Base-by-base conservation (phyloP, 1,140 invertebrate genomes). In the Conus ventricosus region DNA sequence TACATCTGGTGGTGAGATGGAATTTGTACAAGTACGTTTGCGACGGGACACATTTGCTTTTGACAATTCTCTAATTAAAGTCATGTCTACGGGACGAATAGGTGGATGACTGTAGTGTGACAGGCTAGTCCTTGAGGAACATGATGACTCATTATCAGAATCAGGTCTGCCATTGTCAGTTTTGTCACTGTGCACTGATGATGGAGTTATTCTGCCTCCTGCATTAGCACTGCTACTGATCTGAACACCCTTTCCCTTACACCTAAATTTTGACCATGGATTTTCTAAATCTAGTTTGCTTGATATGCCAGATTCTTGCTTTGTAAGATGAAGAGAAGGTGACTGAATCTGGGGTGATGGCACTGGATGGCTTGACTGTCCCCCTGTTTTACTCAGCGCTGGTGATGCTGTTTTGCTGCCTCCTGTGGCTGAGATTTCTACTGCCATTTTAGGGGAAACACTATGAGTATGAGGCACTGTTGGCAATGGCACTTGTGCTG, bases 11-110 rank as follows among this genome's bases (percentile, higher is more conserved):
- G 78, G 78, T 39, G 81, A 63, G 20, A 75, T n/a, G 3, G 81
- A 63, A 27, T 67, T 87, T 53, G 89, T 87, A 85, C 92, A 91
- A 89, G 90, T 89, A 75, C 92, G 71, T 89, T 93, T 93, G 53
- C 90, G 90, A 86, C 92, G 93, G 39, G 93, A 92, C 82, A 92
- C 90, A 92, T 94, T 91, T 90, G 92, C 92, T 93, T 92, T 93
- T 86, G 91, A 90, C 84, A 91, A 87, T 86, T 92, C 88, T 88
- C 89, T 91, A 60, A 76, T 25, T 55, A 78, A 78, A 20, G 85
- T 78, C 75, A 57, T 51, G 39, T 88, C 90, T n/a, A 23, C 87
- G 91, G 92, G 92, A 93, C 91, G 91, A 81, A 88, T 89, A n/a
- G 81, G 88, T 51, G 88, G 85, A 78, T 25, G 27, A 7, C 25